Evolutionary conservation across 35 echinoderm and acorn worm genomes (phyloP).

Genomic region (Patiria miniata): DNA sequence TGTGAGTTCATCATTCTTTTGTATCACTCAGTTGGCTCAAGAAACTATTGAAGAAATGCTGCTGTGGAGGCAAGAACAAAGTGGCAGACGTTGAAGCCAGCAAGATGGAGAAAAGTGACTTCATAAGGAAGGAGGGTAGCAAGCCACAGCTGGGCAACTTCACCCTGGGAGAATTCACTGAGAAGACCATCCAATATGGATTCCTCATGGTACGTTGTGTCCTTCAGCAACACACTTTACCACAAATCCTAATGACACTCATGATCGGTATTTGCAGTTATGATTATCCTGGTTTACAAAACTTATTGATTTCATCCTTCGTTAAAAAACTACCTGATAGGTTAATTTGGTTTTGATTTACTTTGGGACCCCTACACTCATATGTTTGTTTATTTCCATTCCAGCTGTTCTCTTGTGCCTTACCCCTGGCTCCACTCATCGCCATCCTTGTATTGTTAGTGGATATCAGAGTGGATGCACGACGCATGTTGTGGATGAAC

Average conservation of each 20-base stretch:
- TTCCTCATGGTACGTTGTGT: conserved; percentile 86
- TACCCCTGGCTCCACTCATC: conserved; percentile 91
- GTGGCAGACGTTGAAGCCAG: conserved; percentile 52
- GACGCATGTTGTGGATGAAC: conserved; percentile 92
- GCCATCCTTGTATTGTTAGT: conserved; percentile 72
- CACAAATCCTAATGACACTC: no score
- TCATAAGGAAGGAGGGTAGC: conserved; percentile 63
- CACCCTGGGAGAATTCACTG: conserved; percentile 90
- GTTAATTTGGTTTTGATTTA: no score
- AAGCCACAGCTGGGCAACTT: conserved; percentile 87
- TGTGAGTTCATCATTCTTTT: no score
- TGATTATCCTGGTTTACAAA: no score
- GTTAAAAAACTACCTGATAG: no score
- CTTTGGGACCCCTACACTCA: no score
- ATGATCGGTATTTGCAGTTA: no score
- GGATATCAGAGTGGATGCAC: conserved; percentile 89
- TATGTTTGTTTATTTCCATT: not conserved
- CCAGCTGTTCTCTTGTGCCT: conserved; percentile 89
- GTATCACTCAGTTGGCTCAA: conserved; percentile 63
- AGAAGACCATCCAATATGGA: conserved; percentile 98
- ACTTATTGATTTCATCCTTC: no score
- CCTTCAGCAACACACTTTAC: no score
- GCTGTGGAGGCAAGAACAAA: conserved; percentile 64
- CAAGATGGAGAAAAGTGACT: conserved; percentile 58
- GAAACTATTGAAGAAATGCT: conserved; percentile 61